Base-by-base conservation (phyloP, 2,888 invertebrate species). In the Drosophila lutescens region DNA sequence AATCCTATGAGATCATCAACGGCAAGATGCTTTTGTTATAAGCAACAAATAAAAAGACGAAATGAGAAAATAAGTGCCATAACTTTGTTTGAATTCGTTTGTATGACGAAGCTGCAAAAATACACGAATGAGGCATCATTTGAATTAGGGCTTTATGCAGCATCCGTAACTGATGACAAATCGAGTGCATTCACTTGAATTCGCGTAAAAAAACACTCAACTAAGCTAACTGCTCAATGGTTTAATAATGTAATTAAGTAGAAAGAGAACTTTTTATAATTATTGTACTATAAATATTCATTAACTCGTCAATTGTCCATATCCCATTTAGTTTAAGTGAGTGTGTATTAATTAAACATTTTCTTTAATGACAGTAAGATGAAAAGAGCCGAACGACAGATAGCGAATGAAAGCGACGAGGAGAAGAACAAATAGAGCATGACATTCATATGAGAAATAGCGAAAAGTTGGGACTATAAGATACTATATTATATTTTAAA, bases 1-100 rank as follows among this genome's bases (percentile, higher is more conserved):
- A 65, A 61, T 61, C 59, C 17, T 17, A 56, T 56, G 61, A 74
- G 56, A 76, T 66, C 70, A 70, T 50, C 65, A 32, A 43, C 34
- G 47, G 4, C 51, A 46, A 70, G 54, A 60, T 60, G 70, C 49
- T 54, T 58, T 70, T 43, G 38, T 56, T 62, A 57, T 57, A 53
- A 57, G 51, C 12, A 68, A 58, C 69, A 47, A 66, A 51, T 30
- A 15, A 51, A 53, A 34, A 47, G 34, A 44, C 38, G 44, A 20
- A 50, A 30, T 23, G 17, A 41, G 17, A 46, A 69, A 41, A 54
- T 34, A 63, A 63, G 7, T n/a, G 62, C 41, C 26, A 36, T 26
- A 50, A 30, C 15, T 41, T 49, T 15, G 34, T 34, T 63, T 23
- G 8, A 50, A 20, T 50, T 30, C 34, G 36, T 13, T 62, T 26